Evolutionary conservation across 1,140 invertebrate species (phyloP), one percentile per base, ranked within the genome.

Genomic region (Chironomus striatipennis): DNA sequence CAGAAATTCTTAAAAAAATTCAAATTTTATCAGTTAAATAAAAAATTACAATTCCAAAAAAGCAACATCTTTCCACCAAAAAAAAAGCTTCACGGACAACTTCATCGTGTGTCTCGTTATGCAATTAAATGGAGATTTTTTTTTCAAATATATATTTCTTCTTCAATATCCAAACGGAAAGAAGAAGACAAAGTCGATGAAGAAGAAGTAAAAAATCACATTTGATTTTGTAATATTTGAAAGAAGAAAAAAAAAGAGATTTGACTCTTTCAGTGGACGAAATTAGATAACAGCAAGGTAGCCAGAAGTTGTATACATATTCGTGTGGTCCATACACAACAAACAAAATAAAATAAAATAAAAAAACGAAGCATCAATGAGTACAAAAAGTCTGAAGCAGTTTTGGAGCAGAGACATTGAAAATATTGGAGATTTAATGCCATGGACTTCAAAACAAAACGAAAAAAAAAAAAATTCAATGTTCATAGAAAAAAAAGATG

Each of bases 191-290:
- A 34, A 34, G 24, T 20, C 65, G 65, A 20, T n/a, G n/a, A 4
- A 12, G 47, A 12, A 57, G 10, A 70, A 70, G n/a, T n/a, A 70
- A 70, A 70, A 70, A 70, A 1, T 20, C 65, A 70, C 65, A 70
- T 70, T 70, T 70, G 65, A 70, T 70, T 70, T 70, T 70, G 65
- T 70, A 70, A 70, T 70, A 20, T 70, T 70, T 70, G 47, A n/a
- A n/a, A 34, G 24, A 34, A 34, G 5, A 34, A 57, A 57, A 47
- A 57, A 57, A 57, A n/a, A 57, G 47, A n/a, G 47, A n/a, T n/a
- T 57, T n/a, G 47, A 57, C 12, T 57, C 47, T 20, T 70, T 20
- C n/a, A 67, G 4, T 21, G 65, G 20, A 70, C 65, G 65, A 70
- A 70, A 70, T 70, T 70, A 17, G 65, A 70, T 70, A 70, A 70